These are phyloP conservation scores for Boloria selene DNA, from an alignment of 2,888 invertebrate genomes.

Conservation along the genomic window DNA sequence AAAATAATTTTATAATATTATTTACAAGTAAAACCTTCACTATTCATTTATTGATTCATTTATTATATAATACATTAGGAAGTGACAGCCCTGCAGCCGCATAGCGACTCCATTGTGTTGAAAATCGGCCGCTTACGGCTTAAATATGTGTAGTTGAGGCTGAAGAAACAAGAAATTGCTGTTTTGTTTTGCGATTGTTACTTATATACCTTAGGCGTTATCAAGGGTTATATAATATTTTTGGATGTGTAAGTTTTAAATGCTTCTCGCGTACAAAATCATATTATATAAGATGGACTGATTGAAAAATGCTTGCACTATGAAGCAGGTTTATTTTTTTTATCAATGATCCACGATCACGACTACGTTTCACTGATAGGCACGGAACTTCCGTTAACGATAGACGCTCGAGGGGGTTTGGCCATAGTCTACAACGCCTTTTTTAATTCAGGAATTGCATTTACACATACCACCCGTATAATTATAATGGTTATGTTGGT, in stretches of 20 bases:
- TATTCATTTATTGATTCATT: not conserved
- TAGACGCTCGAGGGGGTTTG: too few species aligned
- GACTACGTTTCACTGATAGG: too few species aligned
- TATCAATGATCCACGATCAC: too few species aligned
- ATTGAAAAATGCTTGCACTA: not conserved
- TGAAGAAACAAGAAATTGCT: constrained; percentile 37
- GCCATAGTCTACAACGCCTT: too few species aligned
- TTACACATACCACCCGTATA: too few species aligned
- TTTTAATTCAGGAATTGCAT: too few species aligned
- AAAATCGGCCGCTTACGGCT: constrained; percentile 55
- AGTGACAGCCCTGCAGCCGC: constrained; percentile 7
- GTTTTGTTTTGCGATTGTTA: constrained; percentile 33
- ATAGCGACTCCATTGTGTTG: constrained; percentile 42
- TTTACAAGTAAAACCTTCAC: too few species aligned
- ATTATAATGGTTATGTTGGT: too few species aligned
- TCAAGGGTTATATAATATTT: not conserved
- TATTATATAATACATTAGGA: not conserved
- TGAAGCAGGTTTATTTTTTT: too few species aligned
- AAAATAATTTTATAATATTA: too few species aligned
- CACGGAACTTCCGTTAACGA: too few species aligned
- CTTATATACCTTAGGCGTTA: constrained; percentile 10
- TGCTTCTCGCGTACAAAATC: not conserved
- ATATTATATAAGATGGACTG: too few species aligned
- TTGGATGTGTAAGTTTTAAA: not conserved
- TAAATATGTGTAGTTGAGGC: constrained; percentile 31